Conservation (phyloP, 2,888 invertebrate genomes). For the Stenurella melanura region DNA sequence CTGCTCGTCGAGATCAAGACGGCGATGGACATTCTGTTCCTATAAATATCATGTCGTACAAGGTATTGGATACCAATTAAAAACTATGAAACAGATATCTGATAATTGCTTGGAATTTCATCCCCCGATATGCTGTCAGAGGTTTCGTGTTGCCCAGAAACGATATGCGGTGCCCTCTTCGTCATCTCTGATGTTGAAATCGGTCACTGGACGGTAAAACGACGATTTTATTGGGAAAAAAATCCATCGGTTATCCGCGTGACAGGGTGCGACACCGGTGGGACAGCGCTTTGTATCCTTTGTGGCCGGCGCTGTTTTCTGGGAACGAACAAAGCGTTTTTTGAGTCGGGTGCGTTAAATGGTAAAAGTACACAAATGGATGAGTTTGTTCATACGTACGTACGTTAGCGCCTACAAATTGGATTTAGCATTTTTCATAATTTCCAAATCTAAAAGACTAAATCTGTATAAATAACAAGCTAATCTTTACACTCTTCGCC, state of each 20-base stretch:
- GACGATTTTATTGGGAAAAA: background rate
- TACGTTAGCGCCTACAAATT: too few species aligned
- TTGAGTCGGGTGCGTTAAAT: background rate
- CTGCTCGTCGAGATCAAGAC: conserved; percentile 30
- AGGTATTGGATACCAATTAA: conserved; percentile 66
- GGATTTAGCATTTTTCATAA: too few species aligned
- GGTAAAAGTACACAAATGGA: too few species aligned
- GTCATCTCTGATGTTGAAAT: background rate
- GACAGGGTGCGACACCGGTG: background rate
- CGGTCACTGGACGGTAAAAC: conserved; percentile 18
- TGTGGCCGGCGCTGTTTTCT: background rate
- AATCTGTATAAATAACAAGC: too few species aligned
- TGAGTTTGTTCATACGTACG: too few species aligned
- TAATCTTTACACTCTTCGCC: too few species aligned
- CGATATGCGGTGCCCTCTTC: conserved; percentile 23
- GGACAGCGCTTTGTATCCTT: background rate
- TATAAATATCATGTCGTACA: conserved; percentile 66
- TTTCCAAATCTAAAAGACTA: too few species aligned
- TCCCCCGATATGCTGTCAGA: conserved; percentile 21
- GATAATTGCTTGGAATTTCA: conserved; percentile 54
- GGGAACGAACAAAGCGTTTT: background rate
- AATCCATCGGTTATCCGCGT: background rate
- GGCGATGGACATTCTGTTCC: conserved; percentile 51
- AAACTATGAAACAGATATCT: conserved; percentile 64
- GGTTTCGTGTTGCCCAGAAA: background rate